Evolutionary conservation across 2,113 vertebrate genomes (phyloP).

Genomic region (Bombycilla garrulus): DNA sequence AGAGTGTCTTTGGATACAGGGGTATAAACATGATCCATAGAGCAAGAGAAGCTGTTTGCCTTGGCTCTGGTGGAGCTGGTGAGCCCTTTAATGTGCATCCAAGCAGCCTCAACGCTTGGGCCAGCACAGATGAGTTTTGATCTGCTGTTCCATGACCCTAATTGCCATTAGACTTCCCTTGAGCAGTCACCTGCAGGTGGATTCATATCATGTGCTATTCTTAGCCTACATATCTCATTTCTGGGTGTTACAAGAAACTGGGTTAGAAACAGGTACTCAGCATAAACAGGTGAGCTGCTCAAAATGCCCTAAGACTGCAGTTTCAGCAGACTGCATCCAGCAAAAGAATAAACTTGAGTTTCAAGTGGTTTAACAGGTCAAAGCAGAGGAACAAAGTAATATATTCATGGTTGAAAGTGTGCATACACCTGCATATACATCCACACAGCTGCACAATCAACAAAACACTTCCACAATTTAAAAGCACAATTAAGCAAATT

Average conservation of each 20-base stretch:
- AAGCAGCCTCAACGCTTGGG: fast-evolving
- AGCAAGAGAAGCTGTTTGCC: background rate
- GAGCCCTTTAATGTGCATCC: background rate
- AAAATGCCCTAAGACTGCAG: background rate
- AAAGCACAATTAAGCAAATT: background rate
- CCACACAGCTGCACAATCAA: constrained; percentile 27
- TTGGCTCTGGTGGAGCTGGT: background rate
- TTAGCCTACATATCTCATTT: background rate
- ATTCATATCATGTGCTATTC: background rate
- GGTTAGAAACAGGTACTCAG: background rate
- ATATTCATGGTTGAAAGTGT: background rate
- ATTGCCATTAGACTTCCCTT: background rate
- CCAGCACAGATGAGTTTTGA: background rate
- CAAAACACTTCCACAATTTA: background rate
- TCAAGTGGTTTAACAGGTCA: constrained; percentile 19
- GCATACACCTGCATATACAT: constrained; percentile 1
- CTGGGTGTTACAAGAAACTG: background rate
- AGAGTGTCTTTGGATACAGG: fast-evolving
- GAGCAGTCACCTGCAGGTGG: background rate
- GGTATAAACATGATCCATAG: background rate
- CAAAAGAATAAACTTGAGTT: background rate
- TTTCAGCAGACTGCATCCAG: background rate
- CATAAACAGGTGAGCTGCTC: background rate
- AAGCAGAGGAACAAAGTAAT: constrained; percentile 22
- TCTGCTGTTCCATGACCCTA: background rate